These are phyloP conservation scores for Gopherus evgoodei DNA, from an alignment of 2,113 vertebrate species.

Conservation along the genomic window DNA sequence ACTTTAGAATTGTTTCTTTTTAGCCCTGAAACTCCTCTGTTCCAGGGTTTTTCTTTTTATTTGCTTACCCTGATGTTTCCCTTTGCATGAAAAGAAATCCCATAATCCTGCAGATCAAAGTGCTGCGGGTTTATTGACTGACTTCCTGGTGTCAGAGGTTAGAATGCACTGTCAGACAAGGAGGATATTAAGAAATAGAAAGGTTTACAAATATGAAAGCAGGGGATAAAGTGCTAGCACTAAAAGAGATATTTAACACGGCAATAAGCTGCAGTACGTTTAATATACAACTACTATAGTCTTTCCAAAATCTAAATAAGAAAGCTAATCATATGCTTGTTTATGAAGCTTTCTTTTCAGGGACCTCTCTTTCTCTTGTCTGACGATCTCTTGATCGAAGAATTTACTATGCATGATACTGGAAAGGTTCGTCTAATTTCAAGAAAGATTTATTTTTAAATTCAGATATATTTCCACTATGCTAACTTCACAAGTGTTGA, in stretches of 20 bases:
- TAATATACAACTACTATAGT: not conserved
- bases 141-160: slow-evolving; percentile 62
- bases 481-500: not conserved
- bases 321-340: not conserved
- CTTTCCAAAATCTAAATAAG: not conserved
- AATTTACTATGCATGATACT: not conserved
- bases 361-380: not conserved
- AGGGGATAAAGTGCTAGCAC: slow-evolving; percentile 18
- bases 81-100: slow-evolving; percentile 61
- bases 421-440: not conserved
- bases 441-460: not conserved
- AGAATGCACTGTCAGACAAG: slow-evolving; percentile 42
- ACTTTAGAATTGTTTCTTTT: slow-evolving; percentile 23
- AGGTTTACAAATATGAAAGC: slow-evolving; percentile 60
- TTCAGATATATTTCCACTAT: not conserved
- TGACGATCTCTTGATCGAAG: not conserved
- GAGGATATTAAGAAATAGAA: slow-evolving; percentile 61
- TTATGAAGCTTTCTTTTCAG: not conserved
- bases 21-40: not conserved
- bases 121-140: slow-evolving; percentile 44
- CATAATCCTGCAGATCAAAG: slow-evolving; percentile 65
- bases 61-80: slow-evolving; percentile 60
- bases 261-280: not conserved
- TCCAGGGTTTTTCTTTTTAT: slow-evolving; percentile 52
- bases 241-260: slow-evolving; percentile 12